Percentiles rank a stretch among this genome's conserved stretches.
Evolutionary conservation across 2,888 invertebrate species (phyloP).

Genomic region (Diplolepis rosae): DNA sequence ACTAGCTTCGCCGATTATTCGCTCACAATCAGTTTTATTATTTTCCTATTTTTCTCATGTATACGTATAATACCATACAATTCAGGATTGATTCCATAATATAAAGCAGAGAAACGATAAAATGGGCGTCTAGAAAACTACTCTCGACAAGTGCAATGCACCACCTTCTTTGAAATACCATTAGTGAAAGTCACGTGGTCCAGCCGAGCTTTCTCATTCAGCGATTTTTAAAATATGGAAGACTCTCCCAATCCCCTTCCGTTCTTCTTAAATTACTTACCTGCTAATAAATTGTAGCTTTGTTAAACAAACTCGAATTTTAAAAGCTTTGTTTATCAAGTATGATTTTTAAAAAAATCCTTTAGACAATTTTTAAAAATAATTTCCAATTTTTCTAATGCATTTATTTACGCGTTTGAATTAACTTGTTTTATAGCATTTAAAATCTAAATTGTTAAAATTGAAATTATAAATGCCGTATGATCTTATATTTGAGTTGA

Average conservation of each 20-base stretch:
- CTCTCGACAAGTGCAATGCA: conserved; percentile 15
- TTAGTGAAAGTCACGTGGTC: conserved; percentile 51
- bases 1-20: conserved; percentile 20
- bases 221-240: background rate
- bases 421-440: no score
- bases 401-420: no score
- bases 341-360: no score
- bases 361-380: no score
- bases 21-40: conserved; percentile 16
- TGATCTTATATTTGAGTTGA: background rate
- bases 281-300: background rate
- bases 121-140: background rate
- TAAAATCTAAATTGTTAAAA: no score
- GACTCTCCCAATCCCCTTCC: background rate
- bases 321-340: background rate
- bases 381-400: no score
- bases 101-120: conserved; percentile 44
- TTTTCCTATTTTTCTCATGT: conserved; percentile 16
- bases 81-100: background rate
- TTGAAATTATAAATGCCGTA: no score
- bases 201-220: conserved; percentile 28
- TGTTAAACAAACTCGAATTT: background rate
- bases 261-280: background rate
- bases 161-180: conserved; percentile 48
- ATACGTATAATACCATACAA: background rate